A percentile compares a stretch with the other conserved stretches of the same genome.
phyloP scores from a whole-genome alignment of 1,140 invertebrate species.

The Maniola jurtina region DNA sequence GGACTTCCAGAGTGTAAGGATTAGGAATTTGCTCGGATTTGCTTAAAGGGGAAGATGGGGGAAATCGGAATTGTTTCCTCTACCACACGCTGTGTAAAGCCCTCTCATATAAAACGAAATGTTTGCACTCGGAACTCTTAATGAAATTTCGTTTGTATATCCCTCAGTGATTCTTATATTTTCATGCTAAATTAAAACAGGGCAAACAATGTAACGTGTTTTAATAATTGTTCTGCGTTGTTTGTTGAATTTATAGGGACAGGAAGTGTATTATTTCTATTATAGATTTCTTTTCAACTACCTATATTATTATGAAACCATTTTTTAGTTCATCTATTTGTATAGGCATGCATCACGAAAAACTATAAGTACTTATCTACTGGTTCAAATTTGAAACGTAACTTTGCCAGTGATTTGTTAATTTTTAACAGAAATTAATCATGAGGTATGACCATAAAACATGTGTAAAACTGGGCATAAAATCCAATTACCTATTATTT shows the following conservation, averaged over 20 bases:
- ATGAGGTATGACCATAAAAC: no score
- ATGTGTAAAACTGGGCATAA: no score
- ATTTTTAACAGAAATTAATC: no score
- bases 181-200: constrained; percentile 17
- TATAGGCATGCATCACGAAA: no score
- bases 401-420: no score
- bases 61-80: constrained; percentile 69
- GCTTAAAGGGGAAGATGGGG: constrained; percentile 60
- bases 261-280: background rate
- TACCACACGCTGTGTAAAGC: constrained; percentile 46
- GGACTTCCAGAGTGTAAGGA: constrained; percentile 57
- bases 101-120: constrained; percentile 40
- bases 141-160: constrained; percentile 34
- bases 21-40: constrained; percentile 69
- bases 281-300: no score
- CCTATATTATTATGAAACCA: background rate
- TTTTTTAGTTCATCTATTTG: no score
- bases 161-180: constrained; percentile 17
- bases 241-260: no score
- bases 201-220: background rate
- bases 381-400: no score
- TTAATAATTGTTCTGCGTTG: background rate
- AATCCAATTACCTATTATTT: no score
- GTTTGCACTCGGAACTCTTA: constrained; percentile 38
- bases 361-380: no score